These are phyloP conservation scores for Theretra japonica DNA, from an alignment of 2,888 invertebrate genomes.

Conservation along the genomic window DNA sequence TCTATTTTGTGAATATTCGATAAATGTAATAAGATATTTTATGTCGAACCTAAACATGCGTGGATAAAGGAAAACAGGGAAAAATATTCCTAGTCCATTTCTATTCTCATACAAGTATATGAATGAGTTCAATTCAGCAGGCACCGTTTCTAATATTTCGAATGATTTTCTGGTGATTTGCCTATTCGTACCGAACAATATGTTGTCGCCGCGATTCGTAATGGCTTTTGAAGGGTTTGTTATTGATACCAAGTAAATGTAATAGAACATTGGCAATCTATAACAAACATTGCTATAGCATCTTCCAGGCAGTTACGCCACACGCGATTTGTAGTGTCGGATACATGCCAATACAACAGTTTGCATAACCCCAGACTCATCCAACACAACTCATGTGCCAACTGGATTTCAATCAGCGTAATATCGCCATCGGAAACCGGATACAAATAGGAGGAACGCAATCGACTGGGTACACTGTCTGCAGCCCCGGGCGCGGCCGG, in stretches of 20 bases:
- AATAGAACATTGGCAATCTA: not conserved
- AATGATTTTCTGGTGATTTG: too few relatives aligned
- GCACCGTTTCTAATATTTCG: too few relatives aligned
- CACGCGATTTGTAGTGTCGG: not conserved
- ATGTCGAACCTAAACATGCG: too few relatives aligned
- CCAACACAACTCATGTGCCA: slow-evolving; percentile 24
- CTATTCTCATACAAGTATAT: too few relatives aligned
- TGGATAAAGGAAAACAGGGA: too few relatives aligned
- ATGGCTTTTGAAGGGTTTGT: not conserved
- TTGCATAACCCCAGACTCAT: slow-evolving; percentile 21
- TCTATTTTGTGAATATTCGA: too few relatives aligned
- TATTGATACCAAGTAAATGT: too few relatives aligned
- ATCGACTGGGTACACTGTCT: slow-evolving; percentile 38
- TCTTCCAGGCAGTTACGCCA: not conserved
- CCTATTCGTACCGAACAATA: too few relatives aligned
- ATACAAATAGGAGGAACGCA: slow-evolving; percentile 40
- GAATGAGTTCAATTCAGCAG: too few relatives aligned
- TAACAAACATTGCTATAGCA: not conserved
- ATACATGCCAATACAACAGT: not conserved
- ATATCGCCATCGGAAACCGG: slow-evolving; percentile 29
- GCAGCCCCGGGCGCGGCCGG: slow-evolving; percentile 44
- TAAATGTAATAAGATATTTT: too few relatives aligned
- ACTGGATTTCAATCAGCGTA: slow-evolving; percentile 31
- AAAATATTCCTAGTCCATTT: too few relatives aligned
- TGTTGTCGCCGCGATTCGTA: not conserved